Percentiles rank a stretch among this genome's conserved stretches.
Evolutionary conservation across 2,797 vertebrate species (phyloP).

Genomic region (Hoplostethus mediterraneus): DNA sequence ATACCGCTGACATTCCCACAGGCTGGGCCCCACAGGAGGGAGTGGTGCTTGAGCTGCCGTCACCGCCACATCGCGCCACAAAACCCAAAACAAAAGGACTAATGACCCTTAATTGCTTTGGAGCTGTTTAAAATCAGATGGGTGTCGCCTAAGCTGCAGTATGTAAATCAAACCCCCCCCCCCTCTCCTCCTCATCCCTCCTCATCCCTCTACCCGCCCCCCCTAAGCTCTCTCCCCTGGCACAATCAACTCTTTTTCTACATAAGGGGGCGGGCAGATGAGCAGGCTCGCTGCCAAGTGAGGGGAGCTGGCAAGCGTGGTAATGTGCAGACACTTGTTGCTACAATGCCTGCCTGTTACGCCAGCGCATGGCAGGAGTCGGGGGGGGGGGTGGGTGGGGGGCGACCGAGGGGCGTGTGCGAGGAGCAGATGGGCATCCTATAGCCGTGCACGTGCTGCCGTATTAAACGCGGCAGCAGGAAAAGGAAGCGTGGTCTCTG

Average conservation of each 20-base stretch:
- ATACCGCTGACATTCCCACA: constrained; percentile 79
- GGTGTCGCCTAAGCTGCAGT: constrained; percentile 82
- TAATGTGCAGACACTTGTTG: constrained; percentile 88
- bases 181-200: constrained; percentile 57
- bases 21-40: constrained; percentile 70
- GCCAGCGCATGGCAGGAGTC: constrained; percentile 64
- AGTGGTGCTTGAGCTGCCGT: constrained; percentile 59
- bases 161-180: constrained; percentile 87
- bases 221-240: constrained; percentile 80
- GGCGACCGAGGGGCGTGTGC: constrained; percentile 53
- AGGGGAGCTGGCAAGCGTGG: constrained; percentile 81
- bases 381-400: too few species aligned
- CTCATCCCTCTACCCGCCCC: constrained; percentile 57
- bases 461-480: constrained; percentile 67
- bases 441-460: constrained; percentile 66
- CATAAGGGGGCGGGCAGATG: constrained; percentile 79
- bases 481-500: constrained; percentile 70
- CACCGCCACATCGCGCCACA: constrained; percentile 64
- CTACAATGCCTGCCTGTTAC: constrained; percentile 83
- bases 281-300: constrained; percentile 86
- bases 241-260: constrained; percentile 87
- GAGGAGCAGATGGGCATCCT: constrained; percentile 75
- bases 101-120: constrained; percentile 87
- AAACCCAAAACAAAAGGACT: constrained; percentile 84
- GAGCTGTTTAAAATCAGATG: constrained; percentile 86